Evolutionary conservation across 2,797 vertebrate genomes (phyloP).

Genomic region (Pterois miles): DNA sequence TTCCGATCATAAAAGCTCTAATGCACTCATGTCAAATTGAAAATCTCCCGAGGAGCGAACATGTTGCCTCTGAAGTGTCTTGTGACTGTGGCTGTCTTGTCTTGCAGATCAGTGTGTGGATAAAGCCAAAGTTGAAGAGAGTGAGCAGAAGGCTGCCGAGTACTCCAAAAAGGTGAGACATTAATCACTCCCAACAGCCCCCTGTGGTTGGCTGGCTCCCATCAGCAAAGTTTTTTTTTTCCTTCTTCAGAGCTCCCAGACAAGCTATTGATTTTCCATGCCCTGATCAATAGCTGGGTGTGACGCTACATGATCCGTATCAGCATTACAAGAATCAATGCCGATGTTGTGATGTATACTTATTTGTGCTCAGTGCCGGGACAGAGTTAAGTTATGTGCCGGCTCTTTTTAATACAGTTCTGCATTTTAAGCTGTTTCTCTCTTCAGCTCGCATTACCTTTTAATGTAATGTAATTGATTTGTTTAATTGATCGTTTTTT

Average conservation of each 20-base stretch:
- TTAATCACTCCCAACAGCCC: constrained; percentile 61
- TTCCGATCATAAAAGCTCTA: not conserved
- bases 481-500: not conserved
- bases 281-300: constrained; percentile 83
- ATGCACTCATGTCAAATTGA: not conserved
- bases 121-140: constrained; percentile 97
- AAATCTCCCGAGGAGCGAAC: constrained; percentile 4
- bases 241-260: constrained; percentile 74
- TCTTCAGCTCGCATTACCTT: not conserved
- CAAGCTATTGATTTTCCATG: constrained; percentile 81
- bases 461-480: not conserved
- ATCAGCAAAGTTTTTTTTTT: constrained; percentile 76
- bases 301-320: constrained; percentile 85
- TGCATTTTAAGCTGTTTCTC: constrained; percentile 16
- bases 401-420: constrained; percentile 45
- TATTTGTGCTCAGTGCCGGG: constrained; percentile 67
- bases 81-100: constrained; percentile 33
- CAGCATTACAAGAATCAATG: constrained; percentile 82
- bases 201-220: constrained; percentile 65
- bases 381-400: constrained; percentile 67
- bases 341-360: constrained; percentile 75
- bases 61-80: not conserved
- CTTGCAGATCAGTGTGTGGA: constrained; percentile 94
- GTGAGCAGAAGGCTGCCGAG: constrained; percentile 93
- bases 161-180: constrained; percentile 96